Conservation (phyloP, 2,888 invertebrate species). For the Marasmarcha lunaedactyla region DNA sequence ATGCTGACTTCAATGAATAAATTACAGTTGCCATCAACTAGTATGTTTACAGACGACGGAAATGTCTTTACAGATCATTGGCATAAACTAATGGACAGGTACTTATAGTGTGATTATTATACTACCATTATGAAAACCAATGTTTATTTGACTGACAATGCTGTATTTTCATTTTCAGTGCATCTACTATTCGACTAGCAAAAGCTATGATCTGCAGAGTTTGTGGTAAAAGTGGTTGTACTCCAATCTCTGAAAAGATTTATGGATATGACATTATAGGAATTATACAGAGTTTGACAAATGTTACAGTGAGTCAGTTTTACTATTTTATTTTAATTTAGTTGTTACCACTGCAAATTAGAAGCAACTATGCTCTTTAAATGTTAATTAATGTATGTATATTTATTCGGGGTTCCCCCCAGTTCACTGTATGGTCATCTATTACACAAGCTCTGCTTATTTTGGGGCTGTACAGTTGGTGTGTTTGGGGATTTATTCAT, state of each 20-base stretch:
- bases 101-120: constrained; percentile 10
- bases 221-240: constrained; percentile 46
- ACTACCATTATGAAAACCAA: constrained; percentile 3
- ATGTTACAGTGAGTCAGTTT: constrained; percentile 53
- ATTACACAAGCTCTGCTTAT: too few species aligned
- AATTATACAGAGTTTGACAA: constrained; percentile 43
- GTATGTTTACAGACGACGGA: constrained; percentile 17
- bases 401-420: too few species aligned
- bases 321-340: too few species aligned
- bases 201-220: constrained; percentile 53
- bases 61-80: constrained; percentile 38
- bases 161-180: constrained; percentile 28
- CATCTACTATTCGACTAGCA: constrained; percentile 29
- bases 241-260: constrained; percentile 42
- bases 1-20: constrained; percentile 47
- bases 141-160: too few species aligned
- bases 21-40: constrained; percentile 20
- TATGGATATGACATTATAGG: constrained; percentile 45
- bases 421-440: too few species aligned
- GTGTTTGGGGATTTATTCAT: too few species aligned
- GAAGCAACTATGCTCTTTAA: too few species aligned
- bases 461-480: too few species aligned
- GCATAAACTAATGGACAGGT: constrained; percentile 41
- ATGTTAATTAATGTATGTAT: too few species aligned
- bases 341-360: too few species aligned